Conservation (phyloP, 92 coral and sea anemone species). For the Anthopleura xanthogrammica region DNA sequence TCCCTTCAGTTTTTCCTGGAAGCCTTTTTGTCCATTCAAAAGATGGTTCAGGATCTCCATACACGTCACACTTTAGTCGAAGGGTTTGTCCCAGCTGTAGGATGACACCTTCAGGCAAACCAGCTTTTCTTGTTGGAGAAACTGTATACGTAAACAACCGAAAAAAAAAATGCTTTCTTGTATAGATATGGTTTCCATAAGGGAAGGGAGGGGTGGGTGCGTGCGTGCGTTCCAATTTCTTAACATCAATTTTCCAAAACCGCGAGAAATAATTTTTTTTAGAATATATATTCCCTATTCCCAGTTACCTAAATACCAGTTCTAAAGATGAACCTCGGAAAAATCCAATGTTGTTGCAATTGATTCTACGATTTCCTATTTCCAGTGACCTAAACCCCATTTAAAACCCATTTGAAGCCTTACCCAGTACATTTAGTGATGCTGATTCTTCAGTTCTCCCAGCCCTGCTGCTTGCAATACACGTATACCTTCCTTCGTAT, state of each 20-base stretch:
- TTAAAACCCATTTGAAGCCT: neutral
- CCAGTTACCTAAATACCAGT: neutral
- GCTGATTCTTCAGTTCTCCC: slow-evolving; percentile 58
- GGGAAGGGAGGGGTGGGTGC: too few species aligned
- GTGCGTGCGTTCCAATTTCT: too few species aligned
- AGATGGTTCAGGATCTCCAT: slow-evolving; percentile 33
- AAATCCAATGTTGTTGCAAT: too few species aligned
- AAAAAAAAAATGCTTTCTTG: neutral
- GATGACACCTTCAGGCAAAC: slow-evolving; percentile 8
- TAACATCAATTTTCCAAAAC: too few species aligned
- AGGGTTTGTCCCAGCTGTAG: slow-evolving; percentile 24
- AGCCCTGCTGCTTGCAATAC: slow-evolving; percentile 62
- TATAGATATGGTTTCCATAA: too few species aligned
- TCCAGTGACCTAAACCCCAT: neutral
- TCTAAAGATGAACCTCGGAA: too few species aligned
- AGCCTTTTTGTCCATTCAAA: slow-evolving; percentile 9
- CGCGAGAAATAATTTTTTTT: too few species aligned
- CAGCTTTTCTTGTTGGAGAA: slow-evolving; percentile 15
- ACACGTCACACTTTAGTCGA: slow-evolving; percentile 23
- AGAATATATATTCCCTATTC: neutral
- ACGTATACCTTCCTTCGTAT: slow-evolving; percentile 51
- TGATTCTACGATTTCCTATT: too few species aligned
- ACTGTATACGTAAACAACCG: neutral
- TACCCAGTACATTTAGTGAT: slow-evolving; percentile 47
- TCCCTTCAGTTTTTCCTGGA: neutral